Evolutionary conservation across 2,113 vertebrate species (phyloP).

Genomic region (Rhinoderma darwinii): DNA sequence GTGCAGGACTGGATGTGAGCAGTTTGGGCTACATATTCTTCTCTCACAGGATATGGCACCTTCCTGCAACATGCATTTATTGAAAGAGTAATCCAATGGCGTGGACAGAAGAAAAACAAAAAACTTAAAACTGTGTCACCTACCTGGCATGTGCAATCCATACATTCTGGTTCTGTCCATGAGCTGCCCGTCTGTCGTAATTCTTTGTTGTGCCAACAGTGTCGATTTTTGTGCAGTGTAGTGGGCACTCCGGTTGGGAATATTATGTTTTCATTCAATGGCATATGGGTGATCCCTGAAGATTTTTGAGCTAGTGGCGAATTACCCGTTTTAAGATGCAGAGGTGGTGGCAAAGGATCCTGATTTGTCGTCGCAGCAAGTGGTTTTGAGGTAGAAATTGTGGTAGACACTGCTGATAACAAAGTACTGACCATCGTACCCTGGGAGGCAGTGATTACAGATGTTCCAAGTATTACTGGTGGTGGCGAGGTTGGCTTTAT

Average conservation of each 20-base stretch:
- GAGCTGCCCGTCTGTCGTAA: constrained; percentile 53
- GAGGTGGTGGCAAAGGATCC: constrained; percentile 24
- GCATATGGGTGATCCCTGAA: constrained; percentile 46
- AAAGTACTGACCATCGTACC: background rate
- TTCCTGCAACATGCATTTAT: constrained; percentile 59
- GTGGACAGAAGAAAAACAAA: background rate
- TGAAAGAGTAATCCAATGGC: background rate
- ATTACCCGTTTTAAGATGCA: constrained; percentile 39
- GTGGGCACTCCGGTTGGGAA: constrained; percentile 34
- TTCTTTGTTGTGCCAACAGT: constrained; percentile 69
- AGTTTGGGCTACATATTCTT: constrained; percentile 66
- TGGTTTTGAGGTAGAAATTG: constrained; percentile 48
- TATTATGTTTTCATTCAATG: constrained; percentile 28
- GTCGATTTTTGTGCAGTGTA: rapidly evolving
- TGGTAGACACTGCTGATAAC: background rate
- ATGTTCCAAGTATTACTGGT: background rate
- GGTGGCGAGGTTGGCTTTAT: background rate
- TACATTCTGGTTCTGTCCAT: constrained; percentile 70
- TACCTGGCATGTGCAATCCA: constrained; percentile 73
- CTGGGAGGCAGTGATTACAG: background rate
- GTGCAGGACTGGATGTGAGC: constrained; percentile 72
- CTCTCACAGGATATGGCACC: constrained; percentile 69
- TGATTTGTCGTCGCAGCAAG: constrained; percentile 8
- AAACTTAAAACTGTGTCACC: background rate
- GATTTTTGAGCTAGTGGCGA: constrained; percentile 38